Evolutionary conservation across 2,797 vertebrate species (phyloP).

Genomic region (Steatocranus sp.): DNA sequence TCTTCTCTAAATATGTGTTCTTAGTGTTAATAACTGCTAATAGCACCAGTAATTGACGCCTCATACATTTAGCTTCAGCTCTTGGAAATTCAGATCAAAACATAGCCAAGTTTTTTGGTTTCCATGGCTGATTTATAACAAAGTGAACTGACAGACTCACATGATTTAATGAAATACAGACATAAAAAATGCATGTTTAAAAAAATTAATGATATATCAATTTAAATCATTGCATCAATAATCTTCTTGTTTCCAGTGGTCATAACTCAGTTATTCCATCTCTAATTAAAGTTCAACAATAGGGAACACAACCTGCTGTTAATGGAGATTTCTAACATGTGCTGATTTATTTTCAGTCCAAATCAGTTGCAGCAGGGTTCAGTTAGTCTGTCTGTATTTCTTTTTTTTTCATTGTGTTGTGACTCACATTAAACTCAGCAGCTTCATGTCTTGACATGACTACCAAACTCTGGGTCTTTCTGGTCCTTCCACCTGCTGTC

Average conservation of each 20-base stretch:
- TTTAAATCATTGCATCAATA: not conserved
- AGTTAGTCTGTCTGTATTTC: not conserved
- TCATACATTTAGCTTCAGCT: not conserved
- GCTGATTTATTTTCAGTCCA: not conserved
- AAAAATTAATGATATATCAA: not conserved
- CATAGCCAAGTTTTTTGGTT: not conserved
- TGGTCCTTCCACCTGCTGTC: conserved; percentile 58
- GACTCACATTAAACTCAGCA: conserved; percentile 16
- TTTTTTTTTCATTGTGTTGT: not conserved
- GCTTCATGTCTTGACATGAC: conserved; percentile 56
- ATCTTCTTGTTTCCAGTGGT: not conserved
- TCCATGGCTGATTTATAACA: not conserved
- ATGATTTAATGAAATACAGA: not conserved
- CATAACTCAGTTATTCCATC: not conserved
- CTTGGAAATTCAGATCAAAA: not conserved
- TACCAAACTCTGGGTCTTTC: conserved; percentile 23
- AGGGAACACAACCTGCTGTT: not conserved
- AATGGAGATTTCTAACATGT: not conserved
- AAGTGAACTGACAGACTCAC: not conserved
- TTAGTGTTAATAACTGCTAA: not conserved
- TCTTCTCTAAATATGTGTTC: not conserved
- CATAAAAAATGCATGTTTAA: not conserved
- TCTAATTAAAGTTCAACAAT: not conserved
- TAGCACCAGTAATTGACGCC: not conserved
- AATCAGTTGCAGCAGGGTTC: not conserved